Conservation (phyloP, 1,140 invertebrate species). For the Physella acuta region DNA sequence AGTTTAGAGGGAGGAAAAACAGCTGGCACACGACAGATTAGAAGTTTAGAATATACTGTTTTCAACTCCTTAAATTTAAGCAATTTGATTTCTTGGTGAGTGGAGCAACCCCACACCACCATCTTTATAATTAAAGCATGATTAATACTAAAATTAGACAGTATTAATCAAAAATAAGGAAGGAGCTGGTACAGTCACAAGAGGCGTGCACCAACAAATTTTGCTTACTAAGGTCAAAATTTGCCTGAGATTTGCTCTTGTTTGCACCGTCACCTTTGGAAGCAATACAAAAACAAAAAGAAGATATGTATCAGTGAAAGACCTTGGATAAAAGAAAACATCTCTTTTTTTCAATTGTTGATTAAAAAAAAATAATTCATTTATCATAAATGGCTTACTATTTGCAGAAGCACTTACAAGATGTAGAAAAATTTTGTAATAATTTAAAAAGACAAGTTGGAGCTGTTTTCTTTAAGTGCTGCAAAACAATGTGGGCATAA, state of each 20-base stretch:
- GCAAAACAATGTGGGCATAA: conserved; percentile 25
- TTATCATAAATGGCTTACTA: background rate
- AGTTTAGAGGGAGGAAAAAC: too few relatives aligned
- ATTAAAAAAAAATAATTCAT: background rate
- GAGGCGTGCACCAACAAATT: conserved; percentile 30
- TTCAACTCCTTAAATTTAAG: background rate
- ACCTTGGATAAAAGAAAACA: conserved; percentile 17
- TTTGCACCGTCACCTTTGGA: conserved; percentile 30
- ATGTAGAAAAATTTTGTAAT: background rate
- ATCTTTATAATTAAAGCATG: too few relatives aligned
- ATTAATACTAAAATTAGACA: too few relatives aligned
- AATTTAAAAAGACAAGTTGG: background rate
- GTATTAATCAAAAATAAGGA: conserved; percentile 22
- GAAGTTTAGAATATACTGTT: too few relatives aligned
- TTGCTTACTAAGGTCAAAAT: conserved; percentile 30
- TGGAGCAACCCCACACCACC: too few relatives aligned
- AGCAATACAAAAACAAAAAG: conserved; percentile 26
- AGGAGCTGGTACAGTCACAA: conserved; percentile 30
- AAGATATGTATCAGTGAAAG: conserved; percentile 24
- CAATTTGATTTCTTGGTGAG: background rate
- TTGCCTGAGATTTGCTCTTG: conserved; percentile 30
- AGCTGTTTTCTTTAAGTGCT: conserved; percentile 19
- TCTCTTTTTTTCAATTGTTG: conserved; percentile 2
- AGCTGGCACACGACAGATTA: too few relatives aligned
- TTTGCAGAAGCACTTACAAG: background rate